These are phyloP conservation scores for Holotrichia oblita DNA, from an alignment of 1,140 invertebrate genomes.

Conservation along the genomic window DNA sequence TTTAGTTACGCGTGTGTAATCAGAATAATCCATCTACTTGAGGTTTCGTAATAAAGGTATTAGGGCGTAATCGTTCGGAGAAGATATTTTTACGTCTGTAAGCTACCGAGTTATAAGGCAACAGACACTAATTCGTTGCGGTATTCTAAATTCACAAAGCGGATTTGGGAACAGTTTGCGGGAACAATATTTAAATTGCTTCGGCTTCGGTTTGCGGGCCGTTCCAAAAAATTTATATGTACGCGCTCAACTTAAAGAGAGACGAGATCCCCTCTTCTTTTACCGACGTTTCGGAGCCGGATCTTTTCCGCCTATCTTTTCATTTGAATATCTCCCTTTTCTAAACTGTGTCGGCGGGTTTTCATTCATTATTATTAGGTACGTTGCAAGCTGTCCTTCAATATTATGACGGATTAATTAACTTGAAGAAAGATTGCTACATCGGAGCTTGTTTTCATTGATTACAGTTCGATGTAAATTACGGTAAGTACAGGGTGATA, in stretches of 20 bases:
- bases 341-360: background rate
- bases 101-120: background rate
- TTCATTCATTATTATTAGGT: background rate
- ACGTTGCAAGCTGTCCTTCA: slow-evolving; percentile 17
- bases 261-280: background rate
- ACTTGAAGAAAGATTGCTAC: background rate
- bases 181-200: slow-evolving; percentile 36
- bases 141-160: slow-evolving; percentile 29
- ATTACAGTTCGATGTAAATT: slow-evolving; percentile 27
- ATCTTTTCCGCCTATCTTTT: background rate
- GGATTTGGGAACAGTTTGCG: slow-evolving; percentile 32
- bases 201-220: slow-evolving; percentile 16
- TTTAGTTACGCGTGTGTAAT: background rate
- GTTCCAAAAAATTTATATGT: slow-evolving; percentile 23
- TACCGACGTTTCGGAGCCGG: background rate
- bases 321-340: too few species aligned
- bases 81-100: slow-evolving; percentile 27
- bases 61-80: slow-evolving; percentile 27
- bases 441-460: background rate
- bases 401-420: slow-evolving; percentile 27
- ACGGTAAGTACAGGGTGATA: background rate
- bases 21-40: slow-evolving; percentile 24
- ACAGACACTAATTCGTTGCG: slow-evolving; percentile 23
- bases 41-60: slow-evolving; percentile 34
- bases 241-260: background rate